Percentiles rank a stretch among this genome's conserved stretches.
phyloP scores from a whole-genome alignment of 2,113 vertebrate genomes.

The Cyanoramphus novaezelandiae region DNA sequence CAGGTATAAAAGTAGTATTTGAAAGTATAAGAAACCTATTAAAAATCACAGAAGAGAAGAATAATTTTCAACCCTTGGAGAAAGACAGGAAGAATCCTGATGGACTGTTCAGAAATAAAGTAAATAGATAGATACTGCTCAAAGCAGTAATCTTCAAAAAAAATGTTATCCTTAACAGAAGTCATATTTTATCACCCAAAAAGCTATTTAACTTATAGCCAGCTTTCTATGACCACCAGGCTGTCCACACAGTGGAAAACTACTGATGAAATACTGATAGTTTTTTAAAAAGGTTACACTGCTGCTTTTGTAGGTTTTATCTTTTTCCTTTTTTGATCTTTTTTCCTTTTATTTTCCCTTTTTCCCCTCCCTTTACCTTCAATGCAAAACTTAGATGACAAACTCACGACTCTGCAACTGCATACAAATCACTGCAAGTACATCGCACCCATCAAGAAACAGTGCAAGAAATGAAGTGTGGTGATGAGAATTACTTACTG shows the following conservation, averaged over 20 bases:
- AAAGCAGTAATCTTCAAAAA: background rate
- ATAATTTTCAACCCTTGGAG: background rate
- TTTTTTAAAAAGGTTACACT: background rate
- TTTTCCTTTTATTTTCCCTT: background rate
- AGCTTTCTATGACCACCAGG: background rate
- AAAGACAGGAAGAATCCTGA: background rate
- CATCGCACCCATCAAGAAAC: background rate
- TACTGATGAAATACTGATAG: background rate
- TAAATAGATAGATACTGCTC: background rate
- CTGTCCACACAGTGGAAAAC: background rate
- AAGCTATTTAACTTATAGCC: background rate
- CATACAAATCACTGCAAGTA: background rate
- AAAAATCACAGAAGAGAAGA: background rate
- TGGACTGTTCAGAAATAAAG: background rate
- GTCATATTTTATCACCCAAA: background rate
- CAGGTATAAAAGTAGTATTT: background rate
- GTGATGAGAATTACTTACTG: background rate
- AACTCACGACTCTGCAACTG: background rate
- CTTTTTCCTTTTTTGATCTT: background rate
- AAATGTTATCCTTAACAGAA: background rate
- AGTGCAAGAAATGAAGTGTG: background rate
- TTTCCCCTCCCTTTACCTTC: background rate
- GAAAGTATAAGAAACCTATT: background rate
- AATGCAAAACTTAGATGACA: background rate
- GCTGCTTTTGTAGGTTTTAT: background rate